Base-by-base conservation (phyloP, 2,113 vertebrate species). In the Micronisus gabar region DNA sequence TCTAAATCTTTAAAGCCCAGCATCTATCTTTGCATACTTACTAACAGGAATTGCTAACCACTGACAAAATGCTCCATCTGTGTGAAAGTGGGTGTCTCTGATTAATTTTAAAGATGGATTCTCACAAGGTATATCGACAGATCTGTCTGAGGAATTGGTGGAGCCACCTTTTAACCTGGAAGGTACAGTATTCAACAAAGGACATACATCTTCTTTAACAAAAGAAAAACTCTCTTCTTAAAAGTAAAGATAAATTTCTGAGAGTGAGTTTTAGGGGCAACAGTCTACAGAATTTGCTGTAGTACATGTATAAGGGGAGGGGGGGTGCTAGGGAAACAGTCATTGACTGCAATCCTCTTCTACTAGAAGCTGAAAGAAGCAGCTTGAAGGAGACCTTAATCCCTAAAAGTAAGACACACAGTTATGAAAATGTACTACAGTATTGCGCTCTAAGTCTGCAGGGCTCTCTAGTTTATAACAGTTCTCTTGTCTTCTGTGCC, bases 81-180 rank as follows among this genome's bases (percentile, higher is more conserved):
- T 98, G 98, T 98, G 98, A 98, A 97, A 97, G 97, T 98, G 97
- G 97, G 98, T 98, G 97, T 98, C 97, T 98, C 97, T 98, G 97
- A 98, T 98, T 98, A 98, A 98, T 98, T 97, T 97, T 98, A 98
- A 98, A 98, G 98, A 98, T 97, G 98, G 97, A 98, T 97, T 98
- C 98, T 98, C 98, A 98, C 96, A 98, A 98, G 98, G 98, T 98
- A 76, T 98, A 94, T 97, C 98, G 95, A 96, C 98, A 97, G 98
- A 98, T 97, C 92, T 81, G 92, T 97, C 97, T 98, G 97, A 97
- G 97, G 98, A 98, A 74, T 97, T 97, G 97, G 75, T 97, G 98
- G 98, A 98, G 91, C 97, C 97, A 97, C 96, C 98, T 34, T 97
- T 78, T 98, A 97, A 98, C 63, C 53, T 88, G 70, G 95, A 98